phyloP scores from a whole-genome alignment of 2,113 vertebrate species.

The Sphyrna mokarran region DNA sequence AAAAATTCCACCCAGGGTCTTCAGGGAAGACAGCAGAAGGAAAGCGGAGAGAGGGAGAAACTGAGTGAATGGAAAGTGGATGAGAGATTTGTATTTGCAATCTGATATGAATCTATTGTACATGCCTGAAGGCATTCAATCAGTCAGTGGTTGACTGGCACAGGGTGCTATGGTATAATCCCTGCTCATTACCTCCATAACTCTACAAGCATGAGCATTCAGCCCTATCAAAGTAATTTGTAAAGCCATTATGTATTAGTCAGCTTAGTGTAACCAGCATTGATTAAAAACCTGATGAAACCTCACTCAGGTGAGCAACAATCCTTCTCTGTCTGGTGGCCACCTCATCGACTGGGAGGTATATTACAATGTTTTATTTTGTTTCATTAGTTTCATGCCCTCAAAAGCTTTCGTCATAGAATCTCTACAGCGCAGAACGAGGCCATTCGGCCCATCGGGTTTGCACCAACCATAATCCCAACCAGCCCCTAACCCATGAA shows the following conservation, averaged over 20 bases:
- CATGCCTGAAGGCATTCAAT: background rate
- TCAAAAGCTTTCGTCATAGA: no score
- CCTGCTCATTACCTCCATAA: background rate
- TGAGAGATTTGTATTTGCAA: background rate
- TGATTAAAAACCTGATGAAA: constrained; percentile 2
- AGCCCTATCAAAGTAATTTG: constrained; percentile 20
- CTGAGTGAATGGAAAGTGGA: background rate
- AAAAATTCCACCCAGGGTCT: background rate
- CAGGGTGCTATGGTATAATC: background rate
- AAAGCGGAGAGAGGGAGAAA: background rate
- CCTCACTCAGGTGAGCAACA: background rate
- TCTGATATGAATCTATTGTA: background rate
- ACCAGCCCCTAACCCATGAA: no score
- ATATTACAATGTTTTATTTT: background rate
- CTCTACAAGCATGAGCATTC: background rate
- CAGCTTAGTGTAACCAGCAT: background rate
- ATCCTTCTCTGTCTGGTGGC: background rate
- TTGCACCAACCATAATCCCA: no score
- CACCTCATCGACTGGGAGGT: background rate
- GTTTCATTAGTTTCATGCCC: background rate
- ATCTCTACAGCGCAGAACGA: no score
- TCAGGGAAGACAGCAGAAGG: background rate
- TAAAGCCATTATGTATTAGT: background rate
- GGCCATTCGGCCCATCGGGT: no score
- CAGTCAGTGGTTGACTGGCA: background rate